A percentile compares a stretch with the other conserved stretches of the same genome.
These are phyloP conservation scores for Cololabis saira DNA, from an alignment of 2,113 vertebrate species.

Conservation along the genomic window DNA sequence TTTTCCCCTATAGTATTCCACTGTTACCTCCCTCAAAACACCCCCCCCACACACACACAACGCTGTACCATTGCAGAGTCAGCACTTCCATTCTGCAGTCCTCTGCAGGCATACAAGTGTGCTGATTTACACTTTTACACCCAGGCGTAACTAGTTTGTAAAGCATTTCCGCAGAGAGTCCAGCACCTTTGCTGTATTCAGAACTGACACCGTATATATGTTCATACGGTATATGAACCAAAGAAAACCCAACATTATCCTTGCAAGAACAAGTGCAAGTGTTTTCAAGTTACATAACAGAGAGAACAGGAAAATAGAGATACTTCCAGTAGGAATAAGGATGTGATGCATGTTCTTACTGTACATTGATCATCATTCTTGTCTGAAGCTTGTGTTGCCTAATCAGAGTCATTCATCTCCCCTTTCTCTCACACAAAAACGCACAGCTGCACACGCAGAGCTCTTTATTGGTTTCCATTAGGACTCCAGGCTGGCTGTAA, in stretches of 20 bases:
- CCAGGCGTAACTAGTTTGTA: constrained; percentile 20
- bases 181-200: constrained; percentile 8
- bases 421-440: constrained; percentile 3
- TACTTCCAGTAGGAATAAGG: too few species aligned
- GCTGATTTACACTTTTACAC: constrained; percentile 52
- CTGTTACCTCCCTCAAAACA: neutral
- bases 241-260: too few species aligned
- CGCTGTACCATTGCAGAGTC: constrained; percentile 58
- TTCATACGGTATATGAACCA: neutral
- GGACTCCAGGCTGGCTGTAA: constrained; percentile 42
- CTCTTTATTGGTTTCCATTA: constrained; percentile 65
- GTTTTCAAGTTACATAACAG: too few species aligned
- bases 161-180: constrained; percentile 7
- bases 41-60: neutral
- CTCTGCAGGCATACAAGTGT: constrained; percentile 57
- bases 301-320: too few species aligned
- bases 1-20: neutral
- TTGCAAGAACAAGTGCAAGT: too few species aligned
- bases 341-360: constrained; percentile 31
- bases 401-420: constrained; percentile 74
- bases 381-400: constrained; percentile 46
- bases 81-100: constrained; percentile 66
- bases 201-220: neutral
- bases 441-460: constrained; percentile 23
- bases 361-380: constrained; percentile 56